phyloP scores from a whole-genome alignment of 2,888 invertebrate genomes.

The Podabrus alpinus region DNA sequence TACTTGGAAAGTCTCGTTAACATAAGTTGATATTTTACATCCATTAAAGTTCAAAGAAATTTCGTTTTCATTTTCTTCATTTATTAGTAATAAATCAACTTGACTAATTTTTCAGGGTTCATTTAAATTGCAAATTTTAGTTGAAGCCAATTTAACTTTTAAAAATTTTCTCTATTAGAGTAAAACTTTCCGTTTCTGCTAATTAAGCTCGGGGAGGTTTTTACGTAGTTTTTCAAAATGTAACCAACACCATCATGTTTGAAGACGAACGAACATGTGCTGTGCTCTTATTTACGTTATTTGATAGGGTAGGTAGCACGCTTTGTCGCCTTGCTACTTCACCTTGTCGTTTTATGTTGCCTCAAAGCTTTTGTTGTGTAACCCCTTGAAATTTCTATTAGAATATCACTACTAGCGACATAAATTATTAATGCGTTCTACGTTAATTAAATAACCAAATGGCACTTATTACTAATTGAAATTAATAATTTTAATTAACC shows the following conservation, averaged over 20 bases:
- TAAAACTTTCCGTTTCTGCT: not conserved
- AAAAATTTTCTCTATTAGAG: not conserved
- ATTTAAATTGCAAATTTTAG: slow-evolving; percentile 3
- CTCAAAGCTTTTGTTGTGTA: not conserved
- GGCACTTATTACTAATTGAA: not conserved
- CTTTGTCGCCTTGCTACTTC: slow-evolving; percentile 17
- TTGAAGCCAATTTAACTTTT: not conserved
- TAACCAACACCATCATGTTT: not conserved
- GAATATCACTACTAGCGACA: not conserved
- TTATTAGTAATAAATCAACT: not conserved
- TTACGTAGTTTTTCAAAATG: not conserved
- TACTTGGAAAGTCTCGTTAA: not conserved
- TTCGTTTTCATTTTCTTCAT: not conserved
- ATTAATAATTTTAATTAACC: not conserved
- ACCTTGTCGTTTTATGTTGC: slow-evolving; percentile 9
- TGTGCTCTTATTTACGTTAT: slow-evolving; percentile 21
- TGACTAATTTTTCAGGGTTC: not conserved
- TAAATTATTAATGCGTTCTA: not conserved
- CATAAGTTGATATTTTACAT: not conserved
- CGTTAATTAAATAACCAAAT: not conserved
- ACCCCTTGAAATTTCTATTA: slow-evolving; percentile 1
- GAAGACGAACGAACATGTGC: not conserved
- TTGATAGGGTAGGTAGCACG: slow-evolving; percentile 15
- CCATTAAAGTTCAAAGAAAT: not conserved
- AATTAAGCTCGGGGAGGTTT: not conserved